Base-by-base conservation (phyloP, 2,113 vertebrate species). In the Lepus timidus region DNA sequence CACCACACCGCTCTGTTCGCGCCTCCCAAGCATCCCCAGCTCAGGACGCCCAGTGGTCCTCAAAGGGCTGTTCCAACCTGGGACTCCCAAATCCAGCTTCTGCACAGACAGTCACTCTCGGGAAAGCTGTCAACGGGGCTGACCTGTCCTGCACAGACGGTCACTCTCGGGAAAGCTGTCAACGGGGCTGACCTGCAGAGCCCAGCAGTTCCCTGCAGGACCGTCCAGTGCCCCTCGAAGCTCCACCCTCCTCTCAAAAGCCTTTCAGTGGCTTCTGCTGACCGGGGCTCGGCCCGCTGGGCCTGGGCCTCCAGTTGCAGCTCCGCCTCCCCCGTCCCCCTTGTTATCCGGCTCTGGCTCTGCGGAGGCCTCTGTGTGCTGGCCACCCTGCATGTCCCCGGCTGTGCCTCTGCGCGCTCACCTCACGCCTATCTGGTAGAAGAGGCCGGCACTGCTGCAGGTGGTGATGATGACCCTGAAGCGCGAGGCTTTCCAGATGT, bases 381-480 rank as follows among this genome's bases (percentile, higher is more conserved):
- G 5, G 39, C 17, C n/a, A 36, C 62, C 4, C 14, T 58, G 73
- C 55, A 17, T 39, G 64, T 16, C 44, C 9, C 52, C 51, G 19
- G 55, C 1, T 33, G 44, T 11, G 22, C 58, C n/a, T 52, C 52
- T 25, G 1, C n/a, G 36, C 1, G 0, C 88, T 98, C 97, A 99
- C 99, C 98, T 98, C 93, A 99, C 85, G 94, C 98, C 98, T 25
- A 99, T 97, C 91, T 99, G 99, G 95, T 99, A 99, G 90, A 99
- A 99, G 97, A 99, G 98, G 73, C 99, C 99, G 0, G 99, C 99
- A 3, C 99, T 99, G 97, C 98, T 99, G 96, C 99, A 99, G 0
- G 99, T 99, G 89, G 98, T 99, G 96, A 99, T 98, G 67, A 99
- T 98, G 10, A 99, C 98, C 61, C 99, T 98, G 98, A 99, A 99